Evolutionary conservation across 2,113 vertebrate species (phyloP), one percentile per base, ranked within the genome.

Genomic region (Chlamydotis undulata): DNA sequence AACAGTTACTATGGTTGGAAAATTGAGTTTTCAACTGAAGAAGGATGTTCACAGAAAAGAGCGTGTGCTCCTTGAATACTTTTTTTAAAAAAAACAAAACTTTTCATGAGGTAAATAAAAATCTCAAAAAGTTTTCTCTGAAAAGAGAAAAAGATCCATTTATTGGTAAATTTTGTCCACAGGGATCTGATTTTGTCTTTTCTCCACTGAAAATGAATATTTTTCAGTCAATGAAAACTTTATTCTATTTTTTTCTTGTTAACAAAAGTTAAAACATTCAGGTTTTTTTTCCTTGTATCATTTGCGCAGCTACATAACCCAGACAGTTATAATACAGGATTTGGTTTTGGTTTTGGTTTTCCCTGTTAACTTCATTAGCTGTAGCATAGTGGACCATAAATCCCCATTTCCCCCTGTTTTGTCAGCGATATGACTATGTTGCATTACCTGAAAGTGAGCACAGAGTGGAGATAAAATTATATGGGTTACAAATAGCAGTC

Each of bases 401-500:
- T 92, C 63, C 60, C 37, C 9, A 9, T 74, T 92, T 83, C 35
- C 67, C 60, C 12, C 9, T 15, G 7, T 43, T 79, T 53, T 77
- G 59, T 79, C 65, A 64, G 43, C 17, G 17, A 23, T 5, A 8
- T 67, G 83, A 70, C 79, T 52, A 3, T 3, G 39, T 39, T 75
- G 37, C 28, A 8, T 31, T 71, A 56, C 43, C 88, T 86, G 47
- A 85, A 84, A 85, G 45, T 17, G 53, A 65, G 59, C 63, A 69
- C 59, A 59, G 79, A 77, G 71, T 39, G n/a, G 43, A 80, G 75
- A 86, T 82, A 80, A 95, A 91, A 90, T 85, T 49, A 82, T 91
- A 69, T 45, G 47, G 82, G 45, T 69, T 93, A 50, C 63, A 90
- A 87, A 95, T 5, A 74, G 31, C 23, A 70, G 9, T 6, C 37